These are phyloP conservation scores for Chelonoidis abingdonii DNA, from an alignment of 2,113 vertebrate genomes.

Conservation along the genomic window DNA sequence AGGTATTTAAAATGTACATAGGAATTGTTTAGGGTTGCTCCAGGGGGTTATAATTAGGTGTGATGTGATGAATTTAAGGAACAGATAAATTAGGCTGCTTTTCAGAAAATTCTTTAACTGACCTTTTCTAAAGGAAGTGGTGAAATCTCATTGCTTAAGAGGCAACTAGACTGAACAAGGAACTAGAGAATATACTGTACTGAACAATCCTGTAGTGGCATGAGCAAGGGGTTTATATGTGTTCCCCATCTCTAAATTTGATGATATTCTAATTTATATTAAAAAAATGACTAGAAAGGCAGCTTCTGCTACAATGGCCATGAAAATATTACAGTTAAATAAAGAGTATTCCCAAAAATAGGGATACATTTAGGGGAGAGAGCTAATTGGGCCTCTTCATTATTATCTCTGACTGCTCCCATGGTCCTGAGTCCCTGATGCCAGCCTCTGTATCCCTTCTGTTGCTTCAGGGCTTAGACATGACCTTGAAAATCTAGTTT, in stretches of 20 bases:
- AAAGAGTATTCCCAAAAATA: not conserved
- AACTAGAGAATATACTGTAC: not conserved
- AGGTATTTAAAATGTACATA: not conserved
- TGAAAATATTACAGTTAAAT: not conserved
- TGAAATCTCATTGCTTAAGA: not conserved
- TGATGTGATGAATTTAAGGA: not conserved
- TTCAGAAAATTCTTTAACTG: not conserved
- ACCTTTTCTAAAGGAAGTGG: not conserved
- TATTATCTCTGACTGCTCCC: accelerated
- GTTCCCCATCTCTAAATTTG: not conserved
- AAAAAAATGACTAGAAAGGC: not conserved
- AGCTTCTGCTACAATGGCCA: not conserved
- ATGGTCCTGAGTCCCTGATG: accelerated
- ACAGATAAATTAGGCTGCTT: not conserved
- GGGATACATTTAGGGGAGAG: not conserved
- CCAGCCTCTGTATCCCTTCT: not conserved
- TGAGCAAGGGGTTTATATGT: not conserved
- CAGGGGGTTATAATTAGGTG: not conserved
- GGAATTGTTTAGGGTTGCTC: not conserved
- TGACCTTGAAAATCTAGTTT: not conserved
- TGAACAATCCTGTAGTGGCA: not conserved
- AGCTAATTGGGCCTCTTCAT: not conserved
- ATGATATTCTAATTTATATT: not conserved
- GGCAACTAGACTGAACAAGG: not conserved
- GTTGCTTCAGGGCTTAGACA: not conserved